These are phyloP conservation scores for Synergus japonicus DNA, from an alignment of 2,888 invertebrate species.

Conservation along the genomic window DNA sequence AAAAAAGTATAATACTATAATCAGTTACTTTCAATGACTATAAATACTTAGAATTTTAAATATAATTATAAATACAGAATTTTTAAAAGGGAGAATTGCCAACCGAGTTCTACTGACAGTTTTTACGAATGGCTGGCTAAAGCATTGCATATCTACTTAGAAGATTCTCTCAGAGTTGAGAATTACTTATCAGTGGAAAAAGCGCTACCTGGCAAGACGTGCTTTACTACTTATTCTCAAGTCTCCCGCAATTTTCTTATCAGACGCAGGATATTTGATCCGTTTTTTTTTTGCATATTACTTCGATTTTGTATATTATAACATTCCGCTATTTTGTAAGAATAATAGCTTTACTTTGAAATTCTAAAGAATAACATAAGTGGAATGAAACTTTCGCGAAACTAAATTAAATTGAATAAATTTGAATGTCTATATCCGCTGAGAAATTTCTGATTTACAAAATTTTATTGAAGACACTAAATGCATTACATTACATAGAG, in stretches of 20 bases:
- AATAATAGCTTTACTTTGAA: too few species aligned
- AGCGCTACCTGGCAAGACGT: not conserved
- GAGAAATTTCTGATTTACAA: not conserved
- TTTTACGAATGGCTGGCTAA: not conserved
- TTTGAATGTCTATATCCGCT: not conserved
- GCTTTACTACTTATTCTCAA: too few species aligned
- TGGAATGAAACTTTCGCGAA: not conserved
- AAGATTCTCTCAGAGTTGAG: not conserved
- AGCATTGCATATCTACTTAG: not conserved
- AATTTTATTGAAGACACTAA: not conserved
- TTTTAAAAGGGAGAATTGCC: not conserved
- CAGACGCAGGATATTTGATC: too few species aligned
- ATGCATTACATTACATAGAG: constrained; percentile 11
- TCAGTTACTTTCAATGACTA: not conserved
- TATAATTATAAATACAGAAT: not conserved
- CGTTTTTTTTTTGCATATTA: too few species aligned
- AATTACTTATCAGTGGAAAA: not conserved
- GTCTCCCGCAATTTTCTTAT: too few species aligned
- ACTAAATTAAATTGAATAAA: not conserved
- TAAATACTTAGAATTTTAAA: not conserved
- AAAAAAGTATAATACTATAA: too few species aligned
- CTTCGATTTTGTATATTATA: not conserved
- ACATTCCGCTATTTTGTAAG: not conserved
- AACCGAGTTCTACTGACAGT: not conserved
- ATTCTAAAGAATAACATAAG: not conserved